Evolutionary conservation across 2,113 vertebrate genomes (phyloP), one percentile per base, ranked within the genome.

Genomic region (Pterocles burchelli): DNA sequence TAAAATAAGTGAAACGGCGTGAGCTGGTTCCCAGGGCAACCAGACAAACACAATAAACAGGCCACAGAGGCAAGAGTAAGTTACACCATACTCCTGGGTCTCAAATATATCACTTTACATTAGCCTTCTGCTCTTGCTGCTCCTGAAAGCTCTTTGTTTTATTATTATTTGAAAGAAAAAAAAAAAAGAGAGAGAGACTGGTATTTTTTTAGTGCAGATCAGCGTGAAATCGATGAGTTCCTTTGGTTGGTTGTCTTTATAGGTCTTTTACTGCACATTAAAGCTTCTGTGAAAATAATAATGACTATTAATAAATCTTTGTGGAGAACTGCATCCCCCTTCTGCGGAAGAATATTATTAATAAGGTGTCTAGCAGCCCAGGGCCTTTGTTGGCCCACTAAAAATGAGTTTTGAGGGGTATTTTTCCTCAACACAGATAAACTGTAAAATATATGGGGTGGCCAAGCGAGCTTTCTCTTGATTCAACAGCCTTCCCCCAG

Each of bases 41-140:
- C 98, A 98, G 98, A 99, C 98, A 98, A 98, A 98, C 98, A 98
- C 98, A 98, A 98, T 98, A 98, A 98, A 98, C 97, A 98, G 97
- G 96, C 96, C 74, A 65, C 98, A 97, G 96, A 97, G 97, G 98
- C 98, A 96, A 96, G 95, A 95, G 97, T 97, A 98, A 98, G 97
- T 97, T 98, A 98, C 97, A 98, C 98, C 98, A 85, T 96, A 54
- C 97, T 97, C 96, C 95, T 96, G 95, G 94, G 97, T 96, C 98
- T 98, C 96, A 97, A 98, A 98, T 98, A 97, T 97, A 98, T 98
- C 98, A 98, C 97, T 98, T 98, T 98, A 98, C 97, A 98, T 97
- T 97, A 94, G 95, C 90, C 96, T 97, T 96, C 96, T 97, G 96
- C 97, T 94, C 89, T 83, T 85, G 95, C 95, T 96, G 95, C 97